phyloP scores from a whole-genome alignment of 2,113 vertebrate genomes.

The Mus pahari region DNA sequence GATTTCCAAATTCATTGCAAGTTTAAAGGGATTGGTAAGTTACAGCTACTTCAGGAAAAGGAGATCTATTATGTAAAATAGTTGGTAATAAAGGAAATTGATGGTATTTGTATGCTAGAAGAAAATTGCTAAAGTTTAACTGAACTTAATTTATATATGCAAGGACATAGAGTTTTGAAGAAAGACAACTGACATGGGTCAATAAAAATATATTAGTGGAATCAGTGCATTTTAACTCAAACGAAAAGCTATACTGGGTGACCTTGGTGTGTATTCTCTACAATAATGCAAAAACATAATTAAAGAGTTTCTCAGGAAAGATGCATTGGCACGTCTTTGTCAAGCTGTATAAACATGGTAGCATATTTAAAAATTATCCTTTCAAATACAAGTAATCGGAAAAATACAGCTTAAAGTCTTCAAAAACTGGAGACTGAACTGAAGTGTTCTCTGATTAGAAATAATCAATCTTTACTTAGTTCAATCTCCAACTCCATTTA shows the following conservation, averaged over 20 bases:
- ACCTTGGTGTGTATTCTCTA: not conserved
- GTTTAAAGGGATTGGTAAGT: not conserved
- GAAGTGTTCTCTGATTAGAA: not conserved
- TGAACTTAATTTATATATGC: not conserved
- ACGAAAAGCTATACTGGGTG: not conserved
- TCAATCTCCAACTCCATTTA: not conserved
- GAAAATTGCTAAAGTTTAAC: not conserved
- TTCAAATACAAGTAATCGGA: not conserved
- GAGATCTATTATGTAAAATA: not conserved
- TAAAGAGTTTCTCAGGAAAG: not conserved
- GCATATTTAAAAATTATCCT: not conserved
- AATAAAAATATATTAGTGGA: not conserved
- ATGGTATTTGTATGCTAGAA: not conserved
- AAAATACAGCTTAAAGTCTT: not conserved
- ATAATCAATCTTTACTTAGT: not conserved
- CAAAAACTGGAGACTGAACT: not conserved
- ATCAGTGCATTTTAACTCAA: not conserved
- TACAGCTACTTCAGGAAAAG: not conserved
- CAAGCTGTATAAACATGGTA: not conserved
- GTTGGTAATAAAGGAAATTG: not conserved
- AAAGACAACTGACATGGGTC: too few species aligned
- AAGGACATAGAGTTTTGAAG: not conserved
- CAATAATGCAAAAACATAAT: not conserved
- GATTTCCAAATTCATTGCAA: not conserved
- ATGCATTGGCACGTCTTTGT: not conserved